Conservation (phyloP, 2,113 vertebrate species). For the Pyxicephalus adspersus region DNA sequence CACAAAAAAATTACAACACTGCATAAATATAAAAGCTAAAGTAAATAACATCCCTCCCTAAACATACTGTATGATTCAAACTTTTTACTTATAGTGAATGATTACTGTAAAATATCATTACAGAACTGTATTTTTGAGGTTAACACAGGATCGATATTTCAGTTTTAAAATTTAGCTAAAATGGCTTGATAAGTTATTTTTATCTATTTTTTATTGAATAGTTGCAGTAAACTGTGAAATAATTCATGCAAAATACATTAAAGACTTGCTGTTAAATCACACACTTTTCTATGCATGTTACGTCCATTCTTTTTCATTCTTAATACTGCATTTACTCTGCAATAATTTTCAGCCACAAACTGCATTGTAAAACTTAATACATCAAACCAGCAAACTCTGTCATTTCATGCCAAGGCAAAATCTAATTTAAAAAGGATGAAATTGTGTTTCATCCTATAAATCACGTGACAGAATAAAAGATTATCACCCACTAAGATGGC, state of each 20-base stretch:
- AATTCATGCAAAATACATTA: neutral
- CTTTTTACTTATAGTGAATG: too few relatives aligned
- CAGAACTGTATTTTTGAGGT: too few relatives aligned
- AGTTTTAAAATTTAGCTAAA: too few relatives aligned
- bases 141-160: too few relatives aligned
- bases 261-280: neutral
- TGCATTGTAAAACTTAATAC: constrained; percentile 18
- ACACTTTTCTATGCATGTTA: constrained; percentile 9
- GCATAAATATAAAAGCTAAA: too few relatives aligned
- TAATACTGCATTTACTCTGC: constrained; percentile 33
- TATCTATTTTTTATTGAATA: neutral
- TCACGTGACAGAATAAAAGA: constrained; percentile 44
- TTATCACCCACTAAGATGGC: constrained; percentile 33
- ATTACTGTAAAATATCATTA: too few relatives aligned
- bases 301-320: constrained; percentile 31
- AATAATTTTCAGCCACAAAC: constrained; percentile 29
- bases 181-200: too few relatives aligned
- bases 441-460: constrained; percentile 26
- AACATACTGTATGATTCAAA: too few relatives aligned
- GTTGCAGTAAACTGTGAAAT: neutral
- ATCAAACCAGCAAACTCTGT: constrained; percentile 35
- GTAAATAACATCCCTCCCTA: too few relatives aligned
- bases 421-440: constrained; percentile 43
- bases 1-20: too few relatives aligned
- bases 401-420: constrained; percentile 33